phyloP scores from a whole-genome alignment of 2,888 invertebrate genomes.

The Ormyrus nitidulus region DNA sequence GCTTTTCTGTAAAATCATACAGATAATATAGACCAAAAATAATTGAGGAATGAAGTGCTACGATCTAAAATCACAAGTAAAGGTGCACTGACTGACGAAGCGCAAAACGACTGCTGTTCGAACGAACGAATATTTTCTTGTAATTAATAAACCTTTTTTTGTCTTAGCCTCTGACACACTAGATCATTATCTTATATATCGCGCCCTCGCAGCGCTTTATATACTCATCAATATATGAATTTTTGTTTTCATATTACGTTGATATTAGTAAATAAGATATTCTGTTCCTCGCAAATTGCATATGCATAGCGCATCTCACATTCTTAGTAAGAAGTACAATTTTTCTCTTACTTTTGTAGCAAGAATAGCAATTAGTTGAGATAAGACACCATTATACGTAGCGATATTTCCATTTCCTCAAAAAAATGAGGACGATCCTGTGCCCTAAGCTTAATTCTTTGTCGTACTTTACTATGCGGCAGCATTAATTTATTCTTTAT shows the following conservation, averaged over 20 bases:
- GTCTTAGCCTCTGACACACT: constrained; percentile 58
- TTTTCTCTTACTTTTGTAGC: constrained; percentile 58
- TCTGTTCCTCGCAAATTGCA: constrained; percentile 61
- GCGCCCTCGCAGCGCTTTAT: constrained; percentile 47
- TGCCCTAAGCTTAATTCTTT: constrained; percentile 47
- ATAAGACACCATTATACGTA: constrained; percentile 73
- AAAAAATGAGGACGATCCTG: constrained; percentile 46
- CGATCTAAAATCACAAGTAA: constrained; percentile 53
- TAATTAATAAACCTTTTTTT: constrained; percentile 48
- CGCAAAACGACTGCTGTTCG: constrained; percentile 51
- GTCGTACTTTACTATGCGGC: constrained; percentile 22
- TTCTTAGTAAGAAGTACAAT: constrained; percentile 61
- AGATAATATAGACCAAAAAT: constrained; percentile 44
- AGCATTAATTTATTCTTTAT: constrained; percentile 11
- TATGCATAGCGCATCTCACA: constrained; percentile 53
- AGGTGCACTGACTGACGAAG: constrained; percentile 51
- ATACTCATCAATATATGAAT: constrained; percentile 55
- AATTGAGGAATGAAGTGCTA: constrained; percentile 52
- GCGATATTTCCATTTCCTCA: constrained; percentile 64
- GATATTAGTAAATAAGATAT: constrained; percentile 66
- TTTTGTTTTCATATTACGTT: constrained; percentile 59
- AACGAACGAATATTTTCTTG: constrained; percentile 40
- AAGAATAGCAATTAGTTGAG: constrained; percentile 69
- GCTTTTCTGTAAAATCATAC: constrained; percentile 39
- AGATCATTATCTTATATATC: constrained; percentile 58